A percentile compares a stretch with the other conserved stretches of the same genome.
Conservation (phyloP, 2,113 vertebrate species). For the Nibea coibor region DNA sequence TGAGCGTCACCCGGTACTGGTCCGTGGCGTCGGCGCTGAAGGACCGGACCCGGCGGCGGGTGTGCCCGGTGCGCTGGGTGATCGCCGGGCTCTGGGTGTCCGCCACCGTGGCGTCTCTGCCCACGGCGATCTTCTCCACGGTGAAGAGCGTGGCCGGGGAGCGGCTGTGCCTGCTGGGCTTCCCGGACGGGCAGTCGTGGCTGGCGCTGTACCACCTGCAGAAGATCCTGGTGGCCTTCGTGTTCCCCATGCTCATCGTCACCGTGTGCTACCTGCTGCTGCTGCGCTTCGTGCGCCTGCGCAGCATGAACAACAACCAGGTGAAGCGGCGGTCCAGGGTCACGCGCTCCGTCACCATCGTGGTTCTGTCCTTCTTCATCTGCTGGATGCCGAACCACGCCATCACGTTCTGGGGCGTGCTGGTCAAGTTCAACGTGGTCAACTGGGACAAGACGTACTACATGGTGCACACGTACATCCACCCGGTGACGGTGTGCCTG, state of each 20-base stretch:
- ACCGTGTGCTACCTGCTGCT: slow-evolving; percentile 90
- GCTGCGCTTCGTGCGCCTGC: slow-evolving; percentile 88
- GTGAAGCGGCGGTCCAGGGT: slow-evolving; percentile 88
- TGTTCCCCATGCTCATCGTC: slow-evolving; percentile 87
- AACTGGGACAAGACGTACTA: slow-evolving; percentile 90
- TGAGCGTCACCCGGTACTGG: slow-evolving; percentile 92
- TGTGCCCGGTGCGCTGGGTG: slow-evolving; percentile 86
- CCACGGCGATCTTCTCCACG: slow-evolving; percentile 89
- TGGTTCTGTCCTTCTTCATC: slow-evolving; percentile 93
- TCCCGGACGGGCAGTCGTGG: slow-evolving; percentile 89
- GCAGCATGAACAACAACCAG: slow-evolving; percentile 84
- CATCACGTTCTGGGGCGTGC: slow-evolving; percentile 92
- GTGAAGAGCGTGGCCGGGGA: slow-evolving; percentile 86
- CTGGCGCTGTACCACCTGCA: slow-evolving; percentile 91
- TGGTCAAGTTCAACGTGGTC: slow-evolving; percentile 91
- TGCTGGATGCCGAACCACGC: slow-evolving; percentile 97
- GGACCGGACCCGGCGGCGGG: slow-evolving; percentile 74
- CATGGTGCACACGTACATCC: slow-evolving; percentile 90
- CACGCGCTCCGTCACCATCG: slow-evolving; percentile 92
- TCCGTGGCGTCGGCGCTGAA: slow-evolving; percentile 91
- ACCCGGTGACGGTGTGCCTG: slow-evolving; percentile 92
- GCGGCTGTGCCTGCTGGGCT: slow-evolving; percentile 90
- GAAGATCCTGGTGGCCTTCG: slow-evolving; percentile 91
- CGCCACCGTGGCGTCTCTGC: slow-evolving; percentile 87
- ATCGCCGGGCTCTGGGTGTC: slow-evolving; percentile 88